Percentiles rank a stretch among this genome's conserved stretches.
Conservation (phyloP, 2,797 vertebrate species). For the Coregonus suidteri region DNA sequence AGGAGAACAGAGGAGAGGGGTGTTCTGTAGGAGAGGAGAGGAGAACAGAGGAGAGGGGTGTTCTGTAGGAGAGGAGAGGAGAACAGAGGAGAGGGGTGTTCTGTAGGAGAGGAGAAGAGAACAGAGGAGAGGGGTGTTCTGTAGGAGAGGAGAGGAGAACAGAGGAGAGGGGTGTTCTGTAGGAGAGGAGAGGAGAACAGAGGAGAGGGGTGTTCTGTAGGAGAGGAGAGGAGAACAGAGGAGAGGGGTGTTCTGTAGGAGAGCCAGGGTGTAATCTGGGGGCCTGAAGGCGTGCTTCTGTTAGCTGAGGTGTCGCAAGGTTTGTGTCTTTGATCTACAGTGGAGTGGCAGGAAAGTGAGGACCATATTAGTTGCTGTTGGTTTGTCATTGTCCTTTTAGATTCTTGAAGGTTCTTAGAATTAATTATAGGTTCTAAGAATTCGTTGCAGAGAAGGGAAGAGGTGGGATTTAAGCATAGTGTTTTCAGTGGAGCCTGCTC, state of each 20-base stretch:
- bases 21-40: too few relatives aligned
- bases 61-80: background rate
- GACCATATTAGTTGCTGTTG: background rate
- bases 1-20: too few relatives aligned
- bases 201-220: too few relatives aligned
- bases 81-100: constrained; percentile 10
- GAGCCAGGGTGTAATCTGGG: constrained; percentile 15
- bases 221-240: background rate
- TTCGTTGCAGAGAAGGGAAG: background rate
- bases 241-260: too few relatives aligned
- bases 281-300: constrained; percentile 21
- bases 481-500: background rate
- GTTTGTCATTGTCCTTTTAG: background rate
- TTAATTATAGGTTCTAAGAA: background rate
- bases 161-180: too few relatives aligned
- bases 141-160: too few relatives aligned
- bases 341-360: too few relatives aligned
- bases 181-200: constrained; percentile 14
- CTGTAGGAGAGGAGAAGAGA: too few relatives aligned
- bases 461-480: background rate
- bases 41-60: too few relatives aligned
- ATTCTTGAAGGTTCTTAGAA: background rate
- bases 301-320: constrained; percentile 31
- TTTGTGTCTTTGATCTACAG: constrained; percentile 25
- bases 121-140: too few relatives aligned